A percentile compares a stretch with the other conserved stretches of the same genome.
phyloP scores from a whole-genome alignment of 2,113 vertebrate species.

The Oreamnos americanus region DNA sequence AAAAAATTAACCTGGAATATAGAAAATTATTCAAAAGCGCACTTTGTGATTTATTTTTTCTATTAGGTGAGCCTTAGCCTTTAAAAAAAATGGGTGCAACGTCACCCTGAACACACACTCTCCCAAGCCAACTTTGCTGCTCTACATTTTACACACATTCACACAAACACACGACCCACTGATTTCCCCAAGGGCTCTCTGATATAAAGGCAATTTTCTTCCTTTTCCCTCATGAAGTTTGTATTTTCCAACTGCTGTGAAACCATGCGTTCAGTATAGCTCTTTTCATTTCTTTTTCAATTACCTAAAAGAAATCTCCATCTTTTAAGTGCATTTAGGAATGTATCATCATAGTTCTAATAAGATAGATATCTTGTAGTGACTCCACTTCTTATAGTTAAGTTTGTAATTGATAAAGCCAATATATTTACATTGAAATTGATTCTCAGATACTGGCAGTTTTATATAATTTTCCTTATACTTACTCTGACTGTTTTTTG shows the following conservation, averaged over 20 bases:
- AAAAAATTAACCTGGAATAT: slow-evolving; percentile 38
- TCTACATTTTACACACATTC: not conserved
- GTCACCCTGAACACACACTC: not conserved
- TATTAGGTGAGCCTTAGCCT: not conserved
- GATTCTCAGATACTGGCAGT: not conserved
- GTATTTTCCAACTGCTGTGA: slow-evolving; percentile 33
- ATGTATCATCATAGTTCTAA: not conserved
- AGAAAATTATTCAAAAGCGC: slow-evolving; percentile 18
- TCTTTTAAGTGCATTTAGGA: not conserved
- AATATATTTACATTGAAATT: not conserved
- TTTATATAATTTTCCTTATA: not conserved
- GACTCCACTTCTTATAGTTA: not conserved
- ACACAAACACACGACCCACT: not conserved
- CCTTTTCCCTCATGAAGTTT: not conserved
- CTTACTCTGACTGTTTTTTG: not conserved
- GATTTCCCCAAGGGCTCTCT: not conserved
- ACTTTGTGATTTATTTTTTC: not conserved
- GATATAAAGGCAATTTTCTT: slow-evolving; percentile 44
- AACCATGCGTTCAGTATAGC: not conserved
- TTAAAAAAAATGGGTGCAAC: not conserved
- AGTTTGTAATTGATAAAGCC: not conserved
- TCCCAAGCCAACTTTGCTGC: not conserved
- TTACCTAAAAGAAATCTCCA: slow-evolving; percentile 29
- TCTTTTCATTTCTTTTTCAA: slow-evolving; percentile 41
- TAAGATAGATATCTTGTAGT: not conserved